Base-by-base conservation (phyloP, 2,797 vertebrate species). In the Sebastes variabilis region DNA sequence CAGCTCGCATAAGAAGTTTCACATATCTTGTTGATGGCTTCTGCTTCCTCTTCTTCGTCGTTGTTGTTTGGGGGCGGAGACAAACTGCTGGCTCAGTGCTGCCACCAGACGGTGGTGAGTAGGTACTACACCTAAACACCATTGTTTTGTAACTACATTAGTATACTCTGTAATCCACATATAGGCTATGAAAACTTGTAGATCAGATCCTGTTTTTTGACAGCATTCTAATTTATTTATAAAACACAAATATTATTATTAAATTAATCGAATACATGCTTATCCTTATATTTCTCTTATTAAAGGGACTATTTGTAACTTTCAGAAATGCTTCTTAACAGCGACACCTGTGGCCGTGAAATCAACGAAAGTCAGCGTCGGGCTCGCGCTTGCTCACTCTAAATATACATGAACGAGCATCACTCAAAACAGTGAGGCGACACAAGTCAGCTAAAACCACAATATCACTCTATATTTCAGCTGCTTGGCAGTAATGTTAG, bases 11-110 rank as follows among this genome's bases (percentile, higher is more conserved):
- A 29, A 92, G 36, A 38, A 93, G 52, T 92, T 93, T 80, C 27
- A 58, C 83, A 81, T 83, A 73, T 81, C 66, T 88, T 88, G 84
- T 80, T 83, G 60, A 77, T 2, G 58, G 9, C 52, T 49, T 90
- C 80, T 87, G 92, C 92, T 89, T 94, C 49, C 42, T 89, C 82
- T 87, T 92, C 92, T 89, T 94, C 87, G 1, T 79, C 16, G 5
- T 49, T 81, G 11, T 72, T 59, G n/a, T n/a, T n/a, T 1, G 4
- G 77, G 77, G 89, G 81, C 65, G 77, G 85, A 70, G 77, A 85
- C 67, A 29, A 52, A 32, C 1, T 3, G 2, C 5, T 6, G 4
- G 1, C 27, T 54, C 30, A 5, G 65, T 90, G 80, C 90, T 88
- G 91, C 94, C 93, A 46, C 85, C 89, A 13, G 13, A 14, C 6